Evolutionary conservation across 2,797 vertebrate genomes (phyloP).

Genomic region (Acipenser oxyrinchus): DNA sequence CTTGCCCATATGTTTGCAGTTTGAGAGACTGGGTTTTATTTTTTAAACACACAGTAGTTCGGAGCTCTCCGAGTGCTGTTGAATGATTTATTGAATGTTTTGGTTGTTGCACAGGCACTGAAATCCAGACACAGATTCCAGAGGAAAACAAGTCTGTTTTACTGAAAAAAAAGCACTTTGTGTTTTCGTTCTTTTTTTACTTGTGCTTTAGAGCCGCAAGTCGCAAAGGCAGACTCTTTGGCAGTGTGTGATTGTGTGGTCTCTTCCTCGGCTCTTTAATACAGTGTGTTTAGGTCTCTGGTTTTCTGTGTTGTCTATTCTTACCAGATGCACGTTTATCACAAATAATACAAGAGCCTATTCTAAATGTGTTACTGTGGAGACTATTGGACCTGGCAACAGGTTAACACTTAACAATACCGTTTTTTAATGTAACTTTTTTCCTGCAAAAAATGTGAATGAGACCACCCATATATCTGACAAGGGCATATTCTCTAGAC

Average conservation of each 20-base stretch:
- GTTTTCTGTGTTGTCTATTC: too few relatives aligned
- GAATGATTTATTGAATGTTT: slow-evolving; percentile 16
- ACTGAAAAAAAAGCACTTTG: slow-evolving; percentile 5
- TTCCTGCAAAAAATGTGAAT: slow-evolving; percentile 26
- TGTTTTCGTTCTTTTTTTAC: slow-evolving; percentile 3
- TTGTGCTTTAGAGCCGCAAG: background rate
- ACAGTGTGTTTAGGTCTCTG: background rate
- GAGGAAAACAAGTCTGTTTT: slow-evolving; percentile 1
- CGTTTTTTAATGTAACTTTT: slow-evolving; percentile 17
- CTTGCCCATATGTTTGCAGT: slow-evolving; percentile 13
- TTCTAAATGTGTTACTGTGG: background rate
- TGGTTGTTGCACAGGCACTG: slow-evolving; percentile 4
- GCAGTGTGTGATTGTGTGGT: background rate
- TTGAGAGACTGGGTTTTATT: slow-evolving; percentile 1
- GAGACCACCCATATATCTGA: slow-evolving; percentile 33
- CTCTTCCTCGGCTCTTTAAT: background rate
- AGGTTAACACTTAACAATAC: slow-evolving; percentile 2
- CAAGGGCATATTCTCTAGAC: too few relatives aligned
- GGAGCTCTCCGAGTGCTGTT: slow-evolving; percentile 1
- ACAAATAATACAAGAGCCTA: background rate
- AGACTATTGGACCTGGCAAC: background rate
- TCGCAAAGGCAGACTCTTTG: background rate
- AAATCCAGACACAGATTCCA: slow-evolving; percentile 6
- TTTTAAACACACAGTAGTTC: slow-evolving; percentile 1
- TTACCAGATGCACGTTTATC: background rate